Evolutionary conservation across 2,888 invertebrate species (phyloP).

Genomic region (Drosophila ustulata): DNA sequence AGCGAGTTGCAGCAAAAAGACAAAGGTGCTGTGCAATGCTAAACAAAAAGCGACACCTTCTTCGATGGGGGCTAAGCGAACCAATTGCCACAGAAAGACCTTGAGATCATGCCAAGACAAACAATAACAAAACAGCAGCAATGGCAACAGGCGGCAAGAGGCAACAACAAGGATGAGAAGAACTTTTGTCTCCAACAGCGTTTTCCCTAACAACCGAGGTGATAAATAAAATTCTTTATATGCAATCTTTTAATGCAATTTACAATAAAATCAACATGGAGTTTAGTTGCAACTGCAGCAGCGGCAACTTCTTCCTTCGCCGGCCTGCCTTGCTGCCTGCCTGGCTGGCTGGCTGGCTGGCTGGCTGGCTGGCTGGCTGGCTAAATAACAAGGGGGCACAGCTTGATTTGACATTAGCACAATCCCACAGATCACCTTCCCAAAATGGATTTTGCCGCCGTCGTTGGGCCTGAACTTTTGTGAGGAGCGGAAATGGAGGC

Average conservation of each 20-base stretch:
- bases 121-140: conserved; percentile 61
- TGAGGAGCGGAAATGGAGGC: conserved; percentile 72
- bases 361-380: conserved; percentile 15
- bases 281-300: conserved; percentile 63
- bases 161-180: conserved; percentile 43
- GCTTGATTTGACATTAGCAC: conserved; percentile 84
- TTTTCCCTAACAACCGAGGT: conserved; percentile 82
- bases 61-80: conserved; percentile 43
- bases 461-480: conserved; percentile 62
- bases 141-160: conserved; percentile 13
- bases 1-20: background rate
- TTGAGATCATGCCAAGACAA: conserved; percentile 68
- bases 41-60: conserved; percentile 55
- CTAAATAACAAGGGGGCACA: conserved; percentile 82
- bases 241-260: conserved; percentile 83
- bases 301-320: conserved; percentile 43
- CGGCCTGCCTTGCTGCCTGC: no score
- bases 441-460: conserved; percentile 80
- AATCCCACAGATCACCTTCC: conserved; percentile 83
- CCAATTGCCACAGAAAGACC: conserved; percentile 67
- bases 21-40: conserved; percentile 33
- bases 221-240: conserved; percentile 84
- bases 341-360: conserved; percentile 35
- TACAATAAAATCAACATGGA: conserved; percentile 82
- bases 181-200: conserved; percentile 82